phyloP scores from a whole-genome alignment of 2,797 vertebrate species.

The Potorous gilbertii region DNA sequence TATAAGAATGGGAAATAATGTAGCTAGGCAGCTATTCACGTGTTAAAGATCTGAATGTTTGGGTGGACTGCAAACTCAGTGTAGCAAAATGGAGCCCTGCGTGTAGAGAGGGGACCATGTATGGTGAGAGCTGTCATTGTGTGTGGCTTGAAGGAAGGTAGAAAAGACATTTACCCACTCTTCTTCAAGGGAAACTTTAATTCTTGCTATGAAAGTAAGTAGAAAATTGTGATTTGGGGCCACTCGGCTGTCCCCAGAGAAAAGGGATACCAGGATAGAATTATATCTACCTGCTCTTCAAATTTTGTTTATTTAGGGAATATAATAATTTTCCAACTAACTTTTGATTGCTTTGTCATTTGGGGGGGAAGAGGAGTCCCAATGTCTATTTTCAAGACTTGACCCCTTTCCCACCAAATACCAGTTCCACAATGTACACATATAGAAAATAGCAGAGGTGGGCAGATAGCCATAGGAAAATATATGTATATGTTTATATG shows the following conservation, averaged over 20 bases:
- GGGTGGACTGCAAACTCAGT: neutral
- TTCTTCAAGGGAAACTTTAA: neutral
- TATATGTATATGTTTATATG: neutral
- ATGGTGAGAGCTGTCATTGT: neutral
- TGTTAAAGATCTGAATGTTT: neutral
- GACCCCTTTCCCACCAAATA: neutral
- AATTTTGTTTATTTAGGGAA: neutral
- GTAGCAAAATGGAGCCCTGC: neutral
- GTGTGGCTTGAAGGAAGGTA: neutral
- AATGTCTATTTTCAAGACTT: neutral
- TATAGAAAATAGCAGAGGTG: neutral
- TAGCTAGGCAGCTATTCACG: neutral
- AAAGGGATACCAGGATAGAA: neutral
- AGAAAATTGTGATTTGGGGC: neutral
- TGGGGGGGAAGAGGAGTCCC: neutral
- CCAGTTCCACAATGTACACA: neutral
- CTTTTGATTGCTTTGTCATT: neutral
- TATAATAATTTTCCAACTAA: neutral
- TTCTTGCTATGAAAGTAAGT: neutral
- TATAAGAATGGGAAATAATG: neutral
- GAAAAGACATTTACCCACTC: neutral
- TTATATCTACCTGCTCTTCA: neutral
- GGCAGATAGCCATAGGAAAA: neutral
- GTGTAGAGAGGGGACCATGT: neutral
- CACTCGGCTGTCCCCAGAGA: neutral